Conservation (phyloP, 2,888 invertebrate genomes). For the Gymnocheta viridis region DNA sequence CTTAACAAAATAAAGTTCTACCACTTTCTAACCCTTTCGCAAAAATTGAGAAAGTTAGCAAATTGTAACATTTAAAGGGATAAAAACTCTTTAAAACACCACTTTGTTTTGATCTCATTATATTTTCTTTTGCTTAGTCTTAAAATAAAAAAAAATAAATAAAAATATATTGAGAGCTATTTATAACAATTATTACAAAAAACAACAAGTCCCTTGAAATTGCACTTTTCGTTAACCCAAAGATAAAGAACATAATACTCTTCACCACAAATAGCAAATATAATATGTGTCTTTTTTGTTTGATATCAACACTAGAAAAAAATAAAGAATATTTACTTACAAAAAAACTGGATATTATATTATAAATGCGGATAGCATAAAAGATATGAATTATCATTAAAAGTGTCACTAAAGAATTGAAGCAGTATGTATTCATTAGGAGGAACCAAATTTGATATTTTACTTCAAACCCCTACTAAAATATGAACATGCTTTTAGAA, state of each 20-base stretch:
- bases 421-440: not conserved
- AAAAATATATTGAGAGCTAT: not conserved
- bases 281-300: not conserved
- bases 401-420: conserved; percentile 52
- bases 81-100: no score
- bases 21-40: no score
- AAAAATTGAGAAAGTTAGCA: no score
- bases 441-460: not conserved
- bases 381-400: conserved; percentile 70
- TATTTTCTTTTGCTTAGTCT: no score
- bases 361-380: conserved; percentile 45
- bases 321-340: conserved; percentile 2
- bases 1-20: no score
- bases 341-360: conserved; percentile 50
- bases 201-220: not conserved
- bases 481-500: not conserved
- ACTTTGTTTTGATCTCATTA: no score
- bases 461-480: not conserved
- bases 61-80: no score
- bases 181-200: not conserved
- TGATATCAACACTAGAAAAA: not conserved
- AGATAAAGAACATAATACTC: not conserved
- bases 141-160: not conserved
- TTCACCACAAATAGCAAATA: no score
- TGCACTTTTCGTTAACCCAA: not conserved